Percentiles rank a stretch among this genome's conserved stretches.
phyloP scores from a whole-genome alignment of 2,888 invertebrate species.

The Calephelis perditalis region DNA sequence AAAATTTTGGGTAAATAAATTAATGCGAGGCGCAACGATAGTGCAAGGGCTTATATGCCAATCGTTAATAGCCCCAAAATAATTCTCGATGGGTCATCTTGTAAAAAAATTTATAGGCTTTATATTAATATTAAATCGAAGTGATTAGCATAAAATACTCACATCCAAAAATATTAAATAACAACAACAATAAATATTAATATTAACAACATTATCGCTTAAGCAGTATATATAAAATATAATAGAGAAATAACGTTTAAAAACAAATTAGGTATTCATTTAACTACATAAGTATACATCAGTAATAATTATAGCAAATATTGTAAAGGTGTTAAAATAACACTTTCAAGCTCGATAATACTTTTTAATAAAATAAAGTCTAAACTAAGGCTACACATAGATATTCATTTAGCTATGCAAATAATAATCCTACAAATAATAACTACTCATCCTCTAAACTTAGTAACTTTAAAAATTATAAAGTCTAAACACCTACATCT shows the following conservation, averaged over 20 bases:
- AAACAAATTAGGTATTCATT: conserved; percentile 46
- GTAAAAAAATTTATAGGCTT: conserved; percentile 45
- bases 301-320: conserved; percentile 60
- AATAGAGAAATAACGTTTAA: conserved; percentile 62
- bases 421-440: conserved; percentile 56
- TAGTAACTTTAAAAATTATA: conserved; percentile 60
- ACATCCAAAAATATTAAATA: conserved; percentile 73
- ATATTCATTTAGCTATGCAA: conserved; percentile 51
- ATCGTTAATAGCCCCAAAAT: conserved; percentile 36
- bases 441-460: conserved; percentile 75
- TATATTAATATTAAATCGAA: conserved; percentile 58
- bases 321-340: conserved; percentile 69
- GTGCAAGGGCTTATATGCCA: conserved; percentile 45
- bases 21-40: conserved; percentile 62
- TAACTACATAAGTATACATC: conserved; percentile 48
- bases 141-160: conserved; percentile 64
- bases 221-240: conserved; percentile 74
- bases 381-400: conserved; percentile 59
- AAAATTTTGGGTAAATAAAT: conserved; percentile 61
- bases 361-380: conserved; percentile 50
- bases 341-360: conserved; percentile 71
- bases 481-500: conserved; percentile 38
- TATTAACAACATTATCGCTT: conserved; percentile 69
- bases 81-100: conserved; percentile 31
- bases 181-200: conserved; percentile 69